Evolutionary conservation across 1,140 invertebrate species (phyloP).

Genomic region (Drosophila melanogaster): DNA sequence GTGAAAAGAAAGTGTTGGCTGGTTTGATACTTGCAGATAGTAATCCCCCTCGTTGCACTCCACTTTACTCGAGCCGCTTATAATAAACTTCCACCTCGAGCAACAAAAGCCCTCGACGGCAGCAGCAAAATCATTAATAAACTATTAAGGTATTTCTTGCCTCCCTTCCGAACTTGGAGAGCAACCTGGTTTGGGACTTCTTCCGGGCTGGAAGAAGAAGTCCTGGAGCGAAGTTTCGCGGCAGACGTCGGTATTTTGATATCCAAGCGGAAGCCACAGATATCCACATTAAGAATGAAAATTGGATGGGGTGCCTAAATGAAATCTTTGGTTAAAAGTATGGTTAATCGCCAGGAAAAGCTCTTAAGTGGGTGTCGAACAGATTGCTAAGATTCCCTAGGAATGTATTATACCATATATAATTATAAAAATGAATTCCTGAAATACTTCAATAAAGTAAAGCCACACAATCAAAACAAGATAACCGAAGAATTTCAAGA

Average conservation of each 20-base stretch:
- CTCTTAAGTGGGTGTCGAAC: no score
- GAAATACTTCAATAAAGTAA: constrained; percentile 11
- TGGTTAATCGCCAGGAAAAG: neutral
- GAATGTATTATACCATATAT: no score
- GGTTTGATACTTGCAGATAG: constrained; percentile 75
- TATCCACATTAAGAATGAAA: constrained; percentile 33
- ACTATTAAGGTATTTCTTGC: constrained; percentile 77
- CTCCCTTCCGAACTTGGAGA: neutral
- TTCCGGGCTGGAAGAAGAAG: neutral
- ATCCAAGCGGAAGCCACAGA: constrained; percentile 53
- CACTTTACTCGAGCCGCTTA: constrained; percentile 56
- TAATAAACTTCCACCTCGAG: constrained; percentile 66
- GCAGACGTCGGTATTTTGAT: constrained; percentile 58
- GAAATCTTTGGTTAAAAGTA: neutral
- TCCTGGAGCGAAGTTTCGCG: constrained; percentile 49
- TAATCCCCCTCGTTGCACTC: constrained; percentile 29
- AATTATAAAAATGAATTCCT: neutral
- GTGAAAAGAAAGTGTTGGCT: constrained; percentile 74
- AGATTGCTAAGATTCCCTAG: neutral
- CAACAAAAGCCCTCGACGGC: constrained; percentile 40
- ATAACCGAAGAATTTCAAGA: constrained; percentile 11
- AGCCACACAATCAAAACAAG: constrained; percentile 16
- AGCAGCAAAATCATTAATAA: constrained; percentile 74
- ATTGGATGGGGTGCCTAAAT: constrained; percentile 5
- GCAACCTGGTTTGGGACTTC: neutral